Percentiles rank a stretch among this genome's conserved stretches.
These are phyloP conservation scores for Acyrthosiphon pisum DNA, from an alignment of 1,140 invertebrate species.

Conservation along the genomic window DNA sequence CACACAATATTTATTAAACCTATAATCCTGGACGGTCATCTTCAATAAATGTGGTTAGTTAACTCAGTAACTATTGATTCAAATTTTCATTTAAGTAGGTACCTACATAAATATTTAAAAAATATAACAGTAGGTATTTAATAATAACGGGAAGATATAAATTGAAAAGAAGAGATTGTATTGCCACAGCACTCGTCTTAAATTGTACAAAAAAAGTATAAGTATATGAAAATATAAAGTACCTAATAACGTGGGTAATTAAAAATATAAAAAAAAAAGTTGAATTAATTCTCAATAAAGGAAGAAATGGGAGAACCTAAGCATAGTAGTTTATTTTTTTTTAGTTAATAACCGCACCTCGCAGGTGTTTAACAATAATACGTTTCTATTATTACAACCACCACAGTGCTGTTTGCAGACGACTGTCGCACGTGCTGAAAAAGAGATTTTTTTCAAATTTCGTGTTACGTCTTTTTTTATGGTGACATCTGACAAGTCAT, in stretches of 20 bases:
- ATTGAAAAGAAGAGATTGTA: not conserved
- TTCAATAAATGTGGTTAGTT: not conserved
- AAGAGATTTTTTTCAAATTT: not conserved
- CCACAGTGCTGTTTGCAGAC: not conserved
- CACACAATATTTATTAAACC: not conserved
- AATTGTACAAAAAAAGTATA: not conserved
- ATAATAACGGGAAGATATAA: not conserved
- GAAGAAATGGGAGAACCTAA: not conserved
- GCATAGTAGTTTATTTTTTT: not conserved
- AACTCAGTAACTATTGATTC: not conserved
- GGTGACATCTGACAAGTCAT: not conserved
- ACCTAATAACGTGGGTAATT: no score
- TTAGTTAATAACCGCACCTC: not conserved
- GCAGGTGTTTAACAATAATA: not conserved
- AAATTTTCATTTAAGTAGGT: not conserved
- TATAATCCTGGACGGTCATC: not conserved
- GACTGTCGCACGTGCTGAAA: not conserved
- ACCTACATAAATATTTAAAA: no score
- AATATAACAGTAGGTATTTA: not conserved
- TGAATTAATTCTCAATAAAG: no score
- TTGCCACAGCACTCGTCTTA: not conserved
- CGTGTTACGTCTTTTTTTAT: not conserved
- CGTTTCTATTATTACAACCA: not conserved
- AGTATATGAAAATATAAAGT: no score
- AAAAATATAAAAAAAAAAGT: no score